These are phyloP conservation scores for Stenolophus ochropezus DNA, from an alignment of 2,888 invertebrate genomes.

Conservation along the genomic window DNA sequence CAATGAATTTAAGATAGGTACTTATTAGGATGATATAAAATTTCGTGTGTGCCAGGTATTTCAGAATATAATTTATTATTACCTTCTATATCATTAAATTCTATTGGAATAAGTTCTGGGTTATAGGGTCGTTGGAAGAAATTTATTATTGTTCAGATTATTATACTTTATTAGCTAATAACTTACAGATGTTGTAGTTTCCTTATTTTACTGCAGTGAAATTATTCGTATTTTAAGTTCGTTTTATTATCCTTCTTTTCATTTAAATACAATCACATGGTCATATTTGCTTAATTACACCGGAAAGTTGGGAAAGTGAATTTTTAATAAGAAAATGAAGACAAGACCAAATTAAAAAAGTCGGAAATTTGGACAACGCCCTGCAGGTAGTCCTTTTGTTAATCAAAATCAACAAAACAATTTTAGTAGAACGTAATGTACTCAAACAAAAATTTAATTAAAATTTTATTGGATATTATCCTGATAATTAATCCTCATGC, in stretches of 20 bases:
- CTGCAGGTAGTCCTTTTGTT: neutral
- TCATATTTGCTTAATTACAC: neutral
- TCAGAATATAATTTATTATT: too few species aligned
- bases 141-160: too few species aligned
- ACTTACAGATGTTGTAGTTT: too few species aligned
- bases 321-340: neutral
- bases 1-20: too few species aligned
- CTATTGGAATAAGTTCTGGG: too few species aligned
- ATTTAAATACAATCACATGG: neutral
- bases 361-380: neutral
- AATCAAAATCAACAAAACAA: neutral
- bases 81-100: too few species aligned
- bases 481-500: neutral
- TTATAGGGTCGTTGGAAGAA: too few species aligned
- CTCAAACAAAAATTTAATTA: neutral
- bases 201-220: neutral
- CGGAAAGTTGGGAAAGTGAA: neutral
- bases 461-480: neutral
- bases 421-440: neutral
- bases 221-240: neutral
- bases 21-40: too few species aligned
- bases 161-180: neutral
- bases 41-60: too few species aligned
- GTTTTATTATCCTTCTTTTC: neutral
- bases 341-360: neutral